phyloP scores from a whole-genome alignment of 37 sponge, comb jelly and placozoan genomes.

The Mnemiopsis leidyi region DNA sequence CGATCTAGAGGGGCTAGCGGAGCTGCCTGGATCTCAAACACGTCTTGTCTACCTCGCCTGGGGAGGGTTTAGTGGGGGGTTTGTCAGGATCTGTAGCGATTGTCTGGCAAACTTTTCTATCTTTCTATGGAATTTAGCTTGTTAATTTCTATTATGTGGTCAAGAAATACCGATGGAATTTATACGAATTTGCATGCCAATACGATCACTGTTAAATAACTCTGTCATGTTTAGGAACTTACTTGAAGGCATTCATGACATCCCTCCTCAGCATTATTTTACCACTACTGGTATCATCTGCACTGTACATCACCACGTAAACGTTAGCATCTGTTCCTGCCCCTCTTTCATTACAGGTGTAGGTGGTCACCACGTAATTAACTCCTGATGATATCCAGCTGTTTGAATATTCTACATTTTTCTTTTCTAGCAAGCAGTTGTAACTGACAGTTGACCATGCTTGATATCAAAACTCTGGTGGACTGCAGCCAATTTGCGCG shows the following conservation, averaged over 20 bases:
- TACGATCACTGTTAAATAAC: no score
- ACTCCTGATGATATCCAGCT: not conserved
- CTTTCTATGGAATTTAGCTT: no score
- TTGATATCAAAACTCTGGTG: not conserved
- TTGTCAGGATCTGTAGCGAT: no score
- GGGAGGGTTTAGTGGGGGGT: not conserved
- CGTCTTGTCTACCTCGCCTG: slow-evolving; percentile 66
- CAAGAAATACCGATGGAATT: no score
- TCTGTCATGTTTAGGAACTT: no score
- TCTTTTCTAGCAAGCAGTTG: not conserved
- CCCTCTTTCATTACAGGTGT: slow-evolving; percentile 73
- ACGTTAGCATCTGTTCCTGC: slow-evolving; percentile 84
- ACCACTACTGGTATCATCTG: slow-evolving; percentile 38
- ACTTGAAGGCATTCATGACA: slow-evolving; percentile 75
- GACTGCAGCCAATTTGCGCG: not conserved
- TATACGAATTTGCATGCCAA: no score
- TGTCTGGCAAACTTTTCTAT: no score
- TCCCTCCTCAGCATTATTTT: slow-evolving; percentile 31
- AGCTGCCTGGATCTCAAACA: slow-evolving; percentile 62
- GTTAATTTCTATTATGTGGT: not conserved
- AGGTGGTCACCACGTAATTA: slow-evolving; percentile 16
- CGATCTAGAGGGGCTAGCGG: slow-evolving; percentile 51
- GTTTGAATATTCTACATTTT: not conserved
- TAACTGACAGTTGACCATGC: not conserved
- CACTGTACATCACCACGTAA: slow-evolving; percentile 37